Evolutionary conservation across 2,888 invertebrate genomes (phyloP), one percentile per base, ranked within the genome.

Genomic region (Deilephila porcellus): DNA sequence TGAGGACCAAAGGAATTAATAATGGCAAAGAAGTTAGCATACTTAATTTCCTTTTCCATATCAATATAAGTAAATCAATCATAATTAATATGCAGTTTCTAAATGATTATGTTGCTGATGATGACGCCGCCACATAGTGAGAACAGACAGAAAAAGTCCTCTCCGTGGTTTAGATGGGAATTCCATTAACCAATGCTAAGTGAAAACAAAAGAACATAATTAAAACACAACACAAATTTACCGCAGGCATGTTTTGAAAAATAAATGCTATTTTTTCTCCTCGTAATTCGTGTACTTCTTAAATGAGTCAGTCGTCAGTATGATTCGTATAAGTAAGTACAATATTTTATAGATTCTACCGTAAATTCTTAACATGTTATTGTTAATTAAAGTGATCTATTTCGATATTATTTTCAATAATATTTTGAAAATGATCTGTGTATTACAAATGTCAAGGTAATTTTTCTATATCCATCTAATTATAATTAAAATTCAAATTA

Each of bases 321-420:
- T 67, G 67, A 45, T 52, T 67, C 45, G 25, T 67, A 17, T 52
- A 52, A 1, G 52, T 67, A 52, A 67, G 67, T 64, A 34, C 3
- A 3, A 5, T 45, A 19, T 14, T 14, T 17, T 25, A 25, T 67
- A 32, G n/a, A 25, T 17, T 52, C n/a, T 25, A 20, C 17, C 1
- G 29, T 14, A 45, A 45, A 45, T 45, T 45, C 11, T 45, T 14
- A 14, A 14, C 14, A 11, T 45, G 45, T 14, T 3, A 37, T 8
- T 37, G 37, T 11, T 37, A 37, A 3, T 11, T 45, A 45, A 45
- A 45, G 11, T 45, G 11, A 45, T 45, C 14, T 11, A 45, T 45
- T 45, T 11, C 11, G 11, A 45, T 45, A 45, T 14, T 11, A 1
- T 11, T 11, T 37, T 8, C 1, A 37, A 1, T 37, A 45, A 45